A percentile compares a stretch with the other conserved stretches of the same genome.
Conservation (phyloP, 2,888 invertebrate species). For the Tenthredo livida region DNA sequence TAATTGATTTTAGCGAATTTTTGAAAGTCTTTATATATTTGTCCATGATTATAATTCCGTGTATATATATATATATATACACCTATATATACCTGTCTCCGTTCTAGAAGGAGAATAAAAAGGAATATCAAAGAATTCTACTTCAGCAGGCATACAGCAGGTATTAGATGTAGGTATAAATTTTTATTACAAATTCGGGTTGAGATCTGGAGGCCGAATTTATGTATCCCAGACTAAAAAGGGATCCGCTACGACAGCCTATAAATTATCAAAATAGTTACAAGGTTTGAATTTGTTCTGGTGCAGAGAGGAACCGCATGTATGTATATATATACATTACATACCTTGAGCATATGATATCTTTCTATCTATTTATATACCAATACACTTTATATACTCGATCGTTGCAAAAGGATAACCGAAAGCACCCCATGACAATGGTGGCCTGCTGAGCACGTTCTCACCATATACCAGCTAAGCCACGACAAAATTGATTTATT, state of each 20-base stretch:
- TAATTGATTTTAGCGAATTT: neutral
- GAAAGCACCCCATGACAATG: constrained; percentile 29
- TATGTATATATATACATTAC: neutral
- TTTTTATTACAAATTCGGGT: neutral
- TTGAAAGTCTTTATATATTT: neutral
- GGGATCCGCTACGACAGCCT: neutral
- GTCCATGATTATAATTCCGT: neutral
- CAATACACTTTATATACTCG: neutral
- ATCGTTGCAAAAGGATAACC: constrained; percentile 16
- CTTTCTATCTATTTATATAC: neutral
- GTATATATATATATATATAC: neutral
- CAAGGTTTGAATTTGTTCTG: constrained; percentile 25
- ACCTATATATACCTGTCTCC: neutral
- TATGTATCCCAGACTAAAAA: constrained; percentile 18
- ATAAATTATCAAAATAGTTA: constrained; percentile 42
- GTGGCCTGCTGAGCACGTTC: constrained; percentile 24
- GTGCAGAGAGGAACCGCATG: neutral
- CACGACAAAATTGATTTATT: constrained; percentile 31
- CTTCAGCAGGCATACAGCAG: too few species aligned
- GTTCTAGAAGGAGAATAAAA: neutral
- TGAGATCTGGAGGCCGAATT: constrained; percentile 2
- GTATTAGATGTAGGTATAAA: neutral
- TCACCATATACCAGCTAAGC: constrained; percentile 12
- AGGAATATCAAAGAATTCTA: neutral
- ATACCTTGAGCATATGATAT: neutral